Base-by-base conservation (phyloP, 2,888 invertebrate species). In the Suillia variegata region DNA sequence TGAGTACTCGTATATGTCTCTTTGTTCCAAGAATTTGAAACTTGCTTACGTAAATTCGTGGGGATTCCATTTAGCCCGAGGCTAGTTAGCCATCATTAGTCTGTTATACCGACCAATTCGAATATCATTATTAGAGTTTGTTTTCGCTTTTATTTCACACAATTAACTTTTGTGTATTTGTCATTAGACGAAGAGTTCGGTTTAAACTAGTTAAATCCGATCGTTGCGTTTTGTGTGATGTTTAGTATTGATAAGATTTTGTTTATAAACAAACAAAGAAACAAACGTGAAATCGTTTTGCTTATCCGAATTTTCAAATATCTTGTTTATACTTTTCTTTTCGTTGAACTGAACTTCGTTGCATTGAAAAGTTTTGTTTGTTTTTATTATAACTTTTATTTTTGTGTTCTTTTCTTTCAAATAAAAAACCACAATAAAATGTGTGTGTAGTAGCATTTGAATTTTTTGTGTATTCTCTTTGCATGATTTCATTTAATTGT, bases 161-260 rank as follows among this genome's bases (percentile, higher is more conserved):
- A n/a, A n/a, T n/a, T n/a, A n/a, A n/a, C n/a, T n/a, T n/a, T n/a
- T n/a, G n/a, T n/a, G n/a, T n/a, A n/a, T n/a, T n/a, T n/a, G n/a
- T n/a, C n/a, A n/a, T n/a, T n/a, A n/a, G n/a, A n/a, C n/a, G n/a
- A 13, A 38, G 38, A 38, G 18, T 18, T 55, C 33, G 50, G 55
- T 59, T 51, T 10, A 53, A 58, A 58, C 58, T 58, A 38, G 58
- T 54, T 54, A 48, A 49, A 53, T 49, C 48, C 53, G n/a, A 48
- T 4, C 18, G 18, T 38, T 13, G 38, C 38, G 15, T 13, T n/a
- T 13, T n/a, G 38, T 13, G 38, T n/a, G 12, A 13, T 38, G 38
- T 38, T 38, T 45, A 20, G 45, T 38, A 38, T 31, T 8, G n/a
- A n/a, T 48, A 6, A n/a, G 17, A 20, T 34, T 33, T 26, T 50